Evolutionary conservation across 1,140 invertebrate genomes (phyloP), one percentile per base, ranked within the genome.

Genomic region (Ptiloglossa arizonensis): DNA sequence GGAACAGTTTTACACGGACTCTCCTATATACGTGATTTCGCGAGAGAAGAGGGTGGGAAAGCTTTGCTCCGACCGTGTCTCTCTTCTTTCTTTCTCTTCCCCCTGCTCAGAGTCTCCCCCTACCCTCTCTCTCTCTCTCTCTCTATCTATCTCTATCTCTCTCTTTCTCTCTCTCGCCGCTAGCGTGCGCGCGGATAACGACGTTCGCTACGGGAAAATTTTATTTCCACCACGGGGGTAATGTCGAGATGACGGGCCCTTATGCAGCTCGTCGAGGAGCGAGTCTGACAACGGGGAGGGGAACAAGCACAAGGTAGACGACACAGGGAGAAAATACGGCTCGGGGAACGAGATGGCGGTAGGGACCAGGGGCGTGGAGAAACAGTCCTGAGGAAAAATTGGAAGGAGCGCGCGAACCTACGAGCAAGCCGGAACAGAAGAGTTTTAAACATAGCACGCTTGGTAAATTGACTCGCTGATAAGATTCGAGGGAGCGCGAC

Each of bases 191-290:
- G 41, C 15, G 54, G 32, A 60, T 69, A 76, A 76, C 66, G 66
- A 76, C 29, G 73, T 68, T 69, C 41, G 66, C 13, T 27, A 41
- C 29, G 32, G 17, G 35, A 44, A 69, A 69, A 76, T 76, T 76
- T 69, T 69, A 76, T 68, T 76, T 76, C 54, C 54, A 41, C 19
- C 32, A 19, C 44, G 64, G 32, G 54, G 32, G 44, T 66, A 69
- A 76, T 57, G 68, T 69, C 73, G 32, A 69, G 73, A 69, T 59
- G 64, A 76, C 73, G 54, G 73, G 41, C 32, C 73, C 66, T 76
- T 76, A 69, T 59, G 54, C 64, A 15, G 29, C 64, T 22, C 38
- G 29, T 56, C 73, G 64, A 76, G 52, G 24, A 69, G 38, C 35
- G 19, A 69, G 46, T 27, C 63, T 74, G 63, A 74, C 63, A 32